Evolutionary conservation across 30 jellyfish, hydroid and myxozoan genomes (phyloP).

Genomic region (Hydractinia echinata): DNA sequence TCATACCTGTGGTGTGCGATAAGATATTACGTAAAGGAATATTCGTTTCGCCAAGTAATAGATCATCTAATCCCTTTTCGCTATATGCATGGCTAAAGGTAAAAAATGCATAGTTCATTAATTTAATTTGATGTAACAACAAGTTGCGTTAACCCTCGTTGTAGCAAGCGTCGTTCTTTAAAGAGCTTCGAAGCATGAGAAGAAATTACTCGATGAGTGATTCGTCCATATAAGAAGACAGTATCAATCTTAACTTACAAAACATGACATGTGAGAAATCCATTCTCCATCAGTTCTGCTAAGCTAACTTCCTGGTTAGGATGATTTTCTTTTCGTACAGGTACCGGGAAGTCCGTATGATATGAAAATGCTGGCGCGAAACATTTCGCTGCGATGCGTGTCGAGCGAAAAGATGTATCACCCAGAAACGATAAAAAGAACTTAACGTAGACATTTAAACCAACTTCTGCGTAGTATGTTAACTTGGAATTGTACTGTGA

Average conservation of each 20-base stretch:
- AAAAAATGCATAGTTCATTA: neutral
- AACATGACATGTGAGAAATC: slow-evolving; percentile 37
- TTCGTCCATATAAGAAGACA: too few species aligned
- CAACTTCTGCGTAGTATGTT: neutral
- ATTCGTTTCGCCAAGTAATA: slow-evolving; percentile 36
- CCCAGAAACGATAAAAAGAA: slow-evolving; percentile 51
- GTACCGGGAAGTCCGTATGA: slow-evolving; percentile 74
- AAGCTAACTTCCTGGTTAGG: slow-evolving; percentile 30
- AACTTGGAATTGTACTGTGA: neutral
- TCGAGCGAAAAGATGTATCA: slow-evolving; percentile 28
- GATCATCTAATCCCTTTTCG: slow-evolving; percentile 29
- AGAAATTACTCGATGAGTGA: too few species aligned
- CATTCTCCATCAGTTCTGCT: slow-evolving; percentile 59
- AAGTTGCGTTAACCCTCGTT: too few species aligned
- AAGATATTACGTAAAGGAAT: slow-evolving; percentile 55
- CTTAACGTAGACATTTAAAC: slow-evolving; percentile 48
- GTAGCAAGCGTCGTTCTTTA: too few species aligned
- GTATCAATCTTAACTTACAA: slow-evolving; percentile 53
- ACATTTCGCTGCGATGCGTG: slow-evolving; percentile 42
- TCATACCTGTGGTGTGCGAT: slow-evolving; percentile 53
- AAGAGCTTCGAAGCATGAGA: too few species aligned
- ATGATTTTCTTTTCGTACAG: slow-evolving; percentile 38
- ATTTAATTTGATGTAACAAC: too few species aligned
- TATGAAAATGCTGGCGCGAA: slow-evolving; percentile 62
- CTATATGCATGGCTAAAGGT: neutral